Percentiles rank a stretch among this genome's conserved stretches.
Conservation (phyloP, 2,113 vertebrate species). For the Ramphastos sulfuratus region DNA sequence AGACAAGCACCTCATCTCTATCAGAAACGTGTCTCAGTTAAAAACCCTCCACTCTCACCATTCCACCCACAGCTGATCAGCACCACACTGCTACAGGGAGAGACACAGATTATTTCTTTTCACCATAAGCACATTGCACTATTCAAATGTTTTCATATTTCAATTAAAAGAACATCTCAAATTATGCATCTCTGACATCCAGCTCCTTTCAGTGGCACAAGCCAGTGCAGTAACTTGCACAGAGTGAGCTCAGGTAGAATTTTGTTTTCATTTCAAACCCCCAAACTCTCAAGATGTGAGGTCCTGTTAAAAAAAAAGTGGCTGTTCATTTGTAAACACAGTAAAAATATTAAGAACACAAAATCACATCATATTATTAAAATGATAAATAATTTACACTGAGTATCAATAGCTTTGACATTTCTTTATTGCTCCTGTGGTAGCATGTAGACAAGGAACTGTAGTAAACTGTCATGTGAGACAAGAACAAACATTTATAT, state of each 20-base stretch:
- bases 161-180: constrained; percentile 33
- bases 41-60: not conserved
- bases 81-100: not conserved
- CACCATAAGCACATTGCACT: not conserved
- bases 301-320: constrained; percentile 72
- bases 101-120: accelerated
- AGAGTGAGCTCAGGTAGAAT: constrained; percentile 39
- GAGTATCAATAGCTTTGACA: constrained; percentile 34
- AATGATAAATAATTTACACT: constrained; percentile 44
- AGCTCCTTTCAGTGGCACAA: constrained; percentile 48
- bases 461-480: not conserved
- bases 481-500: not conserved
- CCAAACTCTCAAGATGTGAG: constrained; percentile 57
- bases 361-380: constrained; percentile 33
- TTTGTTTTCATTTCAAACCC: constrained; percentile 30
- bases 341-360: constrained; percentile 64
- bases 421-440: constrained; percentile 66
- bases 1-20: not conserved
- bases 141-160: constrained; percentile 34
- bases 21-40: not conserved
- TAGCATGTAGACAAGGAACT: constrained; percentile 49
- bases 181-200: constrained; percentile 51
- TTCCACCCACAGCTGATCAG: not conserved
- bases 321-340: constrained; percentile 73
- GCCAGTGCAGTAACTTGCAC: constrained; percentile 50